phyloP scores from a whole-genome alignment of 2,888 invertebrate genomes.

The Rhingia rostrata region DNA sequence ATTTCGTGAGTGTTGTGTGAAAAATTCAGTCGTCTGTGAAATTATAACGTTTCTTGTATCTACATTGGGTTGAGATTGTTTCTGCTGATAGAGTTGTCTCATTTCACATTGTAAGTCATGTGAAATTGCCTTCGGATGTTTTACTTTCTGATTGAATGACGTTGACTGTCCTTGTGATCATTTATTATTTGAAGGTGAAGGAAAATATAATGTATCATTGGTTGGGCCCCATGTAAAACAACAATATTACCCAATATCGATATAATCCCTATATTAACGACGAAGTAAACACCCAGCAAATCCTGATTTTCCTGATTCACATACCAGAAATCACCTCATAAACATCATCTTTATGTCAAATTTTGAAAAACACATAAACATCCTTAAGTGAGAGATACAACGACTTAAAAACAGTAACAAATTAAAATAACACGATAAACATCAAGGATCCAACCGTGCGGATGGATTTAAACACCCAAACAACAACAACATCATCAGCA shows the following conservation, averaged over 20 bases:
- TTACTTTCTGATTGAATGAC: too few species aligned
- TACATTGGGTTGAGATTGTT: background rate
- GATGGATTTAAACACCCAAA: slow-evolving; percentile 71
- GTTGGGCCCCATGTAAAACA: background rate
- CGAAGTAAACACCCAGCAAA: background rate
- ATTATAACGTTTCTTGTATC: slow-evolving; percentile 27
- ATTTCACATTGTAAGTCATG: too few species aligned
- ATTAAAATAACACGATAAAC: slow-evolving; percentile 65
- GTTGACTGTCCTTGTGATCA: too few species aligned
- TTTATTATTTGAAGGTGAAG: too few species aligned
- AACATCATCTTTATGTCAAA: slow-evolving; percentile 54
- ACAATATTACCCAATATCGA: slow-evolving; percentile 15
- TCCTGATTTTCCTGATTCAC: slow-evolving; percentile 17
- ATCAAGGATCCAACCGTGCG: slow-evolving; percentile 68
- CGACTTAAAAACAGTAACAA: slow-evolving; percentile 33
- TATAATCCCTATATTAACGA: background rate
- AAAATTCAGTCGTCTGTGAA: slow-evolving; percentile 46
- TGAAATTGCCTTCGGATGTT: too few species aligned
- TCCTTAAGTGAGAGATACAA: slow-evolving; percentile 40
- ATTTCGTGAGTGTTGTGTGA: slow-evolving; percentile 43
- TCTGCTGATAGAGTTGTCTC: background rate
- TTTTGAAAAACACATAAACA: slow-evolving; percentile 58
- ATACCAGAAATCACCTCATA: slow-evolving; percentile 36
- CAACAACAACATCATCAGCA: slow-evolving; percentile 49
- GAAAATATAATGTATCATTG: too few species aligned